Conservation (phyloP, 2,797 vertebrate species). For the Melopsittacus undulatus region DNA sequence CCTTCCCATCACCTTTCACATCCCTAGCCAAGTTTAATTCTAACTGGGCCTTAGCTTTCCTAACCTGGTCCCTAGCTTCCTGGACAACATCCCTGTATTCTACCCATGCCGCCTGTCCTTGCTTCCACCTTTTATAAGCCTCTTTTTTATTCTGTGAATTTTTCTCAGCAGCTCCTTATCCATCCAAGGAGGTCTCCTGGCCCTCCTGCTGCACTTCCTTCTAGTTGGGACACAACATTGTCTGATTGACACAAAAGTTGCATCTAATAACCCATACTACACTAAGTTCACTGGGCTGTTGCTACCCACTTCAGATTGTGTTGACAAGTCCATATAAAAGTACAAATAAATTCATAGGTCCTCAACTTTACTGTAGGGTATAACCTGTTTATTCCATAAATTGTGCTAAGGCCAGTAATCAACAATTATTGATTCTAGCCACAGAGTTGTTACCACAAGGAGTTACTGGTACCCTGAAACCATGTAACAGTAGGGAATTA, state of each 20-base stretch:
- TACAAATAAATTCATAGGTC: not conserved
- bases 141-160: too few species aligned
- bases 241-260: not conserved
- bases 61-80: too few species aligned
- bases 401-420: not conserved
- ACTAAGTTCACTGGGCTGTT: not conserved
- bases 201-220: too few species aligned
- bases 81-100: too few species aligned
- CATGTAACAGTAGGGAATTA: not conserved
- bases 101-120: too few species aligned
- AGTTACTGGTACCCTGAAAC: not conserved
- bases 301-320: not conserved
- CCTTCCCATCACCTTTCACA: too few species aligned
- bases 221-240: not conserved
- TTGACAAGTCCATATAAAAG: not conserved
- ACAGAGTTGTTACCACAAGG: not conserved
- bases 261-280: not conserved
- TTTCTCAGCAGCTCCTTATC: too few species aligned
- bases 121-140: too few species aligned
- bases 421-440: not conserved
- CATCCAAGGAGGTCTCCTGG: too few species aligned
- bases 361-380: not conserved
- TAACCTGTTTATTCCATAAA: not conserved
- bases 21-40: too few species aligned
- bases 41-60: too few species aligned